phyloP scores from a whole-genome alignment of 2,113 vertebrate genomes.

The Triplophysa siluroides region DNA sequence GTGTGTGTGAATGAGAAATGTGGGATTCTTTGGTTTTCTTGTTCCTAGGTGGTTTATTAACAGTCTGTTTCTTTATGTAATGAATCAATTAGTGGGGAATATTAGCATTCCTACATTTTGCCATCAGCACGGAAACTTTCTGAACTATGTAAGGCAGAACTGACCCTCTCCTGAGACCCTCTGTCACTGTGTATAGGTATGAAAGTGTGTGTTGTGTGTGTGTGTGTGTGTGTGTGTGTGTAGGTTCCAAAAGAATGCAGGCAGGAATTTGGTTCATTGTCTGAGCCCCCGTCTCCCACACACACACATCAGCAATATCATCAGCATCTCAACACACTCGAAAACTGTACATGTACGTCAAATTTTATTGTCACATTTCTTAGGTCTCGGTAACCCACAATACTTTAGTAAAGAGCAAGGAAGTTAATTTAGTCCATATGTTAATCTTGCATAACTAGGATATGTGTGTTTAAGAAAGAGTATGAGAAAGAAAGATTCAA shows the following conservation, averaged over 20 bases:
- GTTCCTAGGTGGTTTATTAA: not conserved
- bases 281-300: slow-evolving; percentile 46
- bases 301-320: slow-evolving; percentile 23
- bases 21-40: slow-evolving; percentile 3
- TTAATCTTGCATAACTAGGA: not conserved
- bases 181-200: not conserved
- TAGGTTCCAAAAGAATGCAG: too few species aligned
- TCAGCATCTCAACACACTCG: not conserved
- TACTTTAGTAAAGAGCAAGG: too few species aligned
- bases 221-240: not conserved
- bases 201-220: slow-evolving; percentile 10
- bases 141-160: not conserved
- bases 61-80: not conserved
- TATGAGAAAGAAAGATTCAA: not conserved
- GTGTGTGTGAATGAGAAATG: slow-evolving; percentile 27
- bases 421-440: not conserved
- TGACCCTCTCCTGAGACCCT: not conserved
- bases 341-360: not conserved
- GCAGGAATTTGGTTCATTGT: not conserved
- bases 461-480: not conserved
- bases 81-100: not conserved
- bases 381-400: too few species aligned
- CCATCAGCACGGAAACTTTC: not conserved
- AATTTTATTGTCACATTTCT: too few species aligned
- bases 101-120: not conserved